Evolutionary conservation across 2,113 vertebrate species (phyloP).

Genomic region (Callochromis pleurospilus): DNA sequence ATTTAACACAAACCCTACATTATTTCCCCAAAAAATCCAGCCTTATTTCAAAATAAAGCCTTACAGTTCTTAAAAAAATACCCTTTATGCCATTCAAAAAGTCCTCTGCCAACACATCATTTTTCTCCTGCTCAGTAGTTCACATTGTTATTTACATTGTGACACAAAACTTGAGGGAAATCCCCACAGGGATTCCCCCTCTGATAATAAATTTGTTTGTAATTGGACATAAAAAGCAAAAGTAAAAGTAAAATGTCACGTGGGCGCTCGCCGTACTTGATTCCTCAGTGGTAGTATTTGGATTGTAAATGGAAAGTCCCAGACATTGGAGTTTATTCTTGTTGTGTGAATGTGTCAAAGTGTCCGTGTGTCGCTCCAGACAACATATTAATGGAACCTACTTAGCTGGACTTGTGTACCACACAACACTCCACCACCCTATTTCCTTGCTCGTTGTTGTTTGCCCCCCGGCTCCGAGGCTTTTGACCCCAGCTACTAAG

Average conservation of each 20-base stretch:
- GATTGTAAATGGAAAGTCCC: slow-evolving; percentile 18
- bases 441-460: slow-evolving; percentile 4
- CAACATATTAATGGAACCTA: slow-evolving; percentile 20
- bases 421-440: background rate
- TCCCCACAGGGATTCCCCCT: background rate
- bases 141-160: background rate
- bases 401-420: background rate
- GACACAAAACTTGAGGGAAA: background rate
- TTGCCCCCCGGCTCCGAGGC: slow-evolving; percentile 16
- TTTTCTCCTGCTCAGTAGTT: background rate
- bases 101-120: background rate
- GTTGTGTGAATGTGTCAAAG: background rate
- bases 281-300: background rate
- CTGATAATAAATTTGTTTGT: background rate
- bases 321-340: background rate
- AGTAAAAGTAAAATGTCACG: slow-evolving; percentile 30
- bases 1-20: background rate
- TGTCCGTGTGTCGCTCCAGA: background rate
- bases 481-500: background rate
- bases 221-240: background rate
- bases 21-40: background rate
- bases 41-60: background rate
- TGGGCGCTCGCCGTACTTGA: background rate
- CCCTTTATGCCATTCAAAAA: background rate
- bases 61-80: background rate